A percentile compares a stretch with the other conserved stretches of the same genome.
Conservation (phyloP, 2,888 invertebrate genomes). For the Conops quadrifasciatus region DNA sequence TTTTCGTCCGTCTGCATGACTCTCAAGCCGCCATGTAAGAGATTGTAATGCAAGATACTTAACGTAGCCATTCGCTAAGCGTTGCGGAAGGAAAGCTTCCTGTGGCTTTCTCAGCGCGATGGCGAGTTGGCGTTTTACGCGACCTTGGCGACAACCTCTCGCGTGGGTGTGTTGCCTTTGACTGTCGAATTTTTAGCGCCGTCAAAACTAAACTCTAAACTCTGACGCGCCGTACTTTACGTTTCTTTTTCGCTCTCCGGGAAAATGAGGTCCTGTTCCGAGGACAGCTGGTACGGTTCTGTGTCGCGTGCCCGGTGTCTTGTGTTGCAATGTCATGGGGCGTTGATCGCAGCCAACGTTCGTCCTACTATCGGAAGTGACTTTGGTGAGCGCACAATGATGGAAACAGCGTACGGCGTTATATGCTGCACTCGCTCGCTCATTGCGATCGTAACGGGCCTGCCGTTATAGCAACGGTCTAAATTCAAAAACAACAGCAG, state of each 20-base stretch:
- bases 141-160: slow-evolving; percentile 39
- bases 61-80: slow-evolving; percentile 57
- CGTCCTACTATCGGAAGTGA: slow-evolving; percentile 58
- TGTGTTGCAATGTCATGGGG: slow-evolving; percentile 68
- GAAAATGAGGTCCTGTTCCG: slow-evolving; percentile 65
- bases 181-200: background rate
- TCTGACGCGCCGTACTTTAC: too few relatives aligned
- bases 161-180: slow-evolving; percentile 1
- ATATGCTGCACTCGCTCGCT: slow-evolving; percentile 20
- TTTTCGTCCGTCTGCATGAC: slow-evolving; percentile 45
- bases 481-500: slow-evolving; percentile 34
- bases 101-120: background rate
- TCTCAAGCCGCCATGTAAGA: slow-evolving; percentile 49
- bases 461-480: slow-evolving; percentile 26
- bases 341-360: slow-evolving; percentile 52
- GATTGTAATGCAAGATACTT: slow-evolving; percentile 57
- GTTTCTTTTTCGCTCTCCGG: slow-evolving; percentile 27
- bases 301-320: slow-evolving; percentile 71
- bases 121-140: background rate
- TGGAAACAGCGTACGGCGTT: slow-evolving; percentile 15
- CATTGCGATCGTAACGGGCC: slow-evolving; percentile 34
- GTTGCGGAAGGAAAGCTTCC: background rate
- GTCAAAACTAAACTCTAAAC: background rate
- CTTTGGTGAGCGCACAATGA: slow-evolving; percentile 54
- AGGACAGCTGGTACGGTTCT: slow-evolving; percentile 69